phyloP scores from a whole-genome alignment of 2,888 invertebrate species.

The Eupithecia pulchellata region DNA sequence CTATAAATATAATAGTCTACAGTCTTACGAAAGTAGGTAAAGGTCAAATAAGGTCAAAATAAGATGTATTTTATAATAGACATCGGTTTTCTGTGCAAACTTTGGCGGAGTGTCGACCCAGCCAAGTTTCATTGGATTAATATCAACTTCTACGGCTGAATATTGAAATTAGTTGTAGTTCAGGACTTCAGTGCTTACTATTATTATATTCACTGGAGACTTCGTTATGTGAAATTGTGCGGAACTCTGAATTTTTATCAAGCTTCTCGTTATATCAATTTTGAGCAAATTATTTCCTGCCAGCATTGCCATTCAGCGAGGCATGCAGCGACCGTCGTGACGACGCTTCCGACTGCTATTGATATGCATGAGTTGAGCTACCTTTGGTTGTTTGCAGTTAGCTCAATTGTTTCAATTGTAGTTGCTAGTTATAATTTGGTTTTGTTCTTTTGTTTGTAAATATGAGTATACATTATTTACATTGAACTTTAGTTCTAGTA shows the following conservation, averaged over 20 bases:
- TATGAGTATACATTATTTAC: no score
- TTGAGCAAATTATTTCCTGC: no score
- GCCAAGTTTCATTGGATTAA: slow-evolving; percentile 31
- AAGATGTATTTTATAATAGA: neutral
- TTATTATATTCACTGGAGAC: slow-evolving; percentile 15
- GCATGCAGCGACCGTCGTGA: no score
- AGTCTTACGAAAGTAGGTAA: neutral
- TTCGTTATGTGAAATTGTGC: slow-evolving; percentile 14
- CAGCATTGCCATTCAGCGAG: no score
- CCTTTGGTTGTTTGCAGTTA: no score
- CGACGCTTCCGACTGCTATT: no score
- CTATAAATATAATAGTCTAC: no score
- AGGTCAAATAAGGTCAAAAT: neutral
- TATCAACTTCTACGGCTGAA: slow-evolving; percentile 23
- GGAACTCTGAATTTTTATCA: slow-evolving; percentile 5
- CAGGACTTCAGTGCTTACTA: slow-evolving; percentile 8
- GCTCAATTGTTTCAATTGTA: no score
- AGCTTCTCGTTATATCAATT: no score
- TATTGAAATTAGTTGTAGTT: slow-evolving; percentile 38
- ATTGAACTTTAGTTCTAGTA: neutral
- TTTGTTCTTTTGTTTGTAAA: no score
- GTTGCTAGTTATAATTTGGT: no score
- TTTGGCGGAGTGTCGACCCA: neutral
- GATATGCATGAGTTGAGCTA: no score
- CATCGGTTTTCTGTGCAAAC: slow-evolving; percentile 6